These are phyloP conservation scores for Trogon surrucura DNA, from an alignment of 2,113 vertebrate genomes.

Conservation along the genomic window DNA sequence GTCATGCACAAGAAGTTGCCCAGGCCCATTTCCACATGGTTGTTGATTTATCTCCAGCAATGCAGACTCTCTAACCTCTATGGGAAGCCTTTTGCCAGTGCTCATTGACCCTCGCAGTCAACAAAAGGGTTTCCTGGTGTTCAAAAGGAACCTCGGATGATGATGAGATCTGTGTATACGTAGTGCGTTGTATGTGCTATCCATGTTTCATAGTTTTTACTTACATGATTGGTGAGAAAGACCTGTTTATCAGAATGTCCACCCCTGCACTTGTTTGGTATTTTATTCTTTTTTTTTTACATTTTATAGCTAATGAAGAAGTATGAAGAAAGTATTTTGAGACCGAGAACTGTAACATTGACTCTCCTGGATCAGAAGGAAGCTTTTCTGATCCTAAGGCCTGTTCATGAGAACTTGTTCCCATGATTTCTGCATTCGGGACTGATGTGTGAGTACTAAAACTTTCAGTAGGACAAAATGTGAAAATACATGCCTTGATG, in stretches of 20 bases:
- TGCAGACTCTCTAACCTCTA: neutral
- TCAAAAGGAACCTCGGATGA: neutral
- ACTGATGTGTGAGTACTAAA: neutral
- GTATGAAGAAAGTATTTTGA: neutral
- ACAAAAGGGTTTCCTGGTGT: neutral
- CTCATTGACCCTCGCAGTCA: neutral
- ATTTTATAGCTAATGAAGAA: neutral
- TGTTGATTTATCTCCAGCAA: neutral
- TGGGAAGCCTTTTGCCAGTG: neutral
- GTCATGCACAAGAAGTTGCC: neutral
- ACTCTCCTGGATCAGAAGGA: neutral
- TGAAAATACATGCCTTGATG: neutral
- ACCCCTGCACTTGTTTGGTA: neutral
- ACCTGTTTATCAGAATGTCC: neutral
- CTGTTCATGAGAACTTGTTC: neutral
- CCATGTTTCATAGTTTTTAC: neutral
- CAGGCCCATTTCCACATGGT: neutral
- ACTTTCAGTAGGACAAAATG: neutral
- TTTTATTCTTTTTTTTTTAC: neutral
- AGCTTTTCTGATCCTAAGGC: neutral
- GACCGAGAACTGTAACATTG: neutral
- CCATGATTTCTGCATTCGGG: neutral
- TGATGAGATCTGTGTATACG: neutral
- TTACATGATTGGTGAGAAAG: neutral
- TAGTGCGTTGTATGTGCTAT: rapidly evolving